Conservation (phyloP, 2,113 vertebrate genomes). For the Embiotoca jacksoni region DNA sequence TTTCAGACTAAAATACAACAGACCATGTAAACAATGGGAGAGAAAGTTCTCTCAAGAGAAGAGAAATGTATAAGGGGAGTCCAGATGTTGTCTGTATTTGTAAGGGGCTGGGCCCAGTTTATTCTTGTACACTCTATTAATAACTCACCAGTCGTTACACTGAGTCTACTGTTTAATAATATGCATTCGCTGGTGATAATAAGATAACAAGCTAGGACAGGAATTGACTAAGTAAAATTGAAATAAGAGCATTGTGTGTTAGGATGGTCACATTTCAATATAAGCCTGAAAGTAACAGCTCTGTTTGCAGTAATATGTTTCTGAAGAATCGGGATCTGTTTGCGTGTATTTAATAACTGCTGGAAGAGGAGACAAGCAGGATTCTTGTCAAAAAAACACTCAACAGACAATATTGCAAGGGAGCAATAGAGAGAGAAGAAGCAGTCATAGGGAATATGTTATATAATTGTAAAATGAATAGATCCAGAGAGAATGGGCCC, state of each 20-base stretch:
- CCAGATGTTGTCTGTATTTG: too few relatives aligned
- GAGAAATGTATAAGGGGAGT: neutral
- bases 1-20: neutral
- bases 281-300: constrained; percentile 6
- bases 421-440: neutral
- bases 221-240: constrained; percentile 33
- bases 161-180: constrained; percentile 13
- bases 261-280: constrained; percentile 16
- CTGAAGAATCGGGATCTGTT: neutral
- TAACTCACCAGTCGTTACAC: constrained; percentile 9
- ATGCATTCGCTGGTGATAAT: constrained; percentile 27
- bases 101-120: neutral
- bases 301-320: constrained; percentile 10
- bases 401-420: neutral
- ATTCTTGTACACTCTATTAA: neutral
- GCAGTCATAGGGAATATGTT: neutral
- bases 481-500: too few relatives aligned
- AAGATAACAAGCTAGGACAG: constrained; percentile 16
- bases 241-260: neutral
- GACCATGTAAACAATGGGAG: constrained; percentile 20
- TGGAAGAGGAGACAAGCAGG: too few relatives aligned
- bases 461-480: too few relatives aligned
- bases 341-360: neutral
- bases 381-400: too few relatives aligned
- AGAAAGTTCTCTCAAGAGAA: constrained; percentile 1